Percentiles rank a stretch among this genome's conserved stretches.
Conservation (phyloP, 2,797 vertebrate species). For the Spheniscus humboldti region DNA sequence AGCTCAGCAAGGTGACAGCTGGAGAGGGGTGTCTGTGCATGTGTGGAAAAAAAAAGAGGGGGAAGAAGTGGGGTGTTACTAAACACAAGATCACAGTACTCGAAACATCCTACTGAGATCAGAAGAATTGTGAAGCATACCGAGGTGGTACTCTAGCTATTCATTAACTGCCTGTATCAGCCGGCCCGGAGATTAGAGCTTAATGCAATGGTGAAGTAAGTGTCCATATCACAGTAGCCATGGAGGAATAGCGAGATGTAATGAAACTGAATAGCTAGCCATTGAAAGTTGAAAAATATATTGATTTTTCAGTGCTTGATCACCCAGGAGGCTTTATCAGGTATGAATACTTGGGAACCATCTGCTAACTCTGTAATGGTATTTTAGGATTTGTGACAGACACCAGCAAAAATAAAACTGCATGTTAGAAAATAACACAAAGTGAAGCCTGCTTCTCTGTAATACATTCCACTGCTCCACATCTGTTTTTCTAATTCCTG, state of each 20-base stretch:
- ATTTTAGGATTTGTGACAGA: slow-evolving; percentile 68
- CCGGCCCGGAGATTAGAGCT: slow-evolving; percentile 63
- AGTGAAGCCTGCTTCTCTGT: slow-evolving; percentile 24
- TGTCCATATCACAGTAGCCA: slow-evolving; percentile 63
- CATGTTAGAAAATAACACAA: slow-evolving; percentile 55
- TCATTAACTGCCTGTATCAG: slow-evolving; percentile 65
- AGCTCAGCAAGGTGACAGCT: slow-evolving; percentile 55
- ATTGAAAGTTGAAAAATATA: slow-evolving; percentile 72
- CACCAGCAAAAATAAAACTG: slow-evolving; percentile 65
- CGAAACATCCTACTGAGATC: slow-evolving; percentile 64
- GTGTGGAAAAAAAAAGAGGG: slow-evolving; percentile 18
- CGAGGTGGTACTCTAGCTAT: slow-evolving; percentile 53
- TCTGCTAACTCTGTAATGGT: slow-evolving; percentile 63
- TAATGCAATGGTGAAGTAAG: slow-evolving; percentile 66
- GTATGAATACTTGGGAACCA: slow-evolving; percentile 59
- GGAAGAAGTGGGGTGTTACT: slow-evolving; percentile 58
- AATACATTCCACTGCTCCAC: slow-evolving; percentile 26
- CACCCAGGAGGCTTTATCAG: slow-evolving; percentile 70
- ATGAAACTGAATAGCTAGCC: slow-evolving; percentile 68
- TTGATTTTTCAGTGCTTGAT: slow-evolving; percentile 72
- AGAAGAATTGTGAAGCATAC: slow-evolving; percentile 54
- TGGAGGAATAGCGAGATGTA: slow-evolving; percentile 67
- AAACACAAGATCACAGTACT: slow-evolving; percentile 69
- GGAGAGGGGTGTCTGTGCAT: slow-evolving; percentile 33
- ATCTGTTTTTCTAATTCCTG: slow-evolving; percentile 37